phyloP scores from a whole-genome alignment of 2,797 vertebrate genomes.

The Acipenser ruthenus region DNA sequence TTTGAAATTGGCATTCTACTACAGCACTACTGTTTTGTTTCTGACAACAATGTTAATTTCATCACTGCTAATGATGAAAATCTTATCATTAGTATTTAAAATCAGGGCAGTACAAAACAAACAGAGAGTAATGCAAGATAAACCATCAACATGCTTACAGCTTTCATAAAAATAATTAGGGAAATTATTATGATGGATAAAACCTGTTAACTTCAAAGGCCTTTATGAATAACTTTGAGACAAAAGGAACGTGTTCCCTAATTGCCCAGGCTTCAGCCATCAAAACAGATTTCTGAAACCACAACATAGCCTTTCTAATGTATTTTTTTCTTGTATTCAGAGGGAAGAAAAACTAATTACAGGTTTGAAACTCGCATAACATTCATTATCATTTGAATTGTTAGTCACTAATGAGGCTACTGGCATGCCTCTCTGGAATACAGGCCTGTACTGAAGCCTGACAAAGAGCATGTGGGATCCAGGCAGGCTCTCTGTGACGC shows the following conservation, averaged over 20 bases:
- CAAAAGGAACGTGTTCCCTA: no score
- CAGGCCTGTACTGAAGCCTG: background rate
- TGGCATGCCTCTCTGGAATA: constrained; percentile 6
- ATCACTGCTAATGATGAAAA: no score
- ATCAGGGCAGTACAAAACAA: background rate
- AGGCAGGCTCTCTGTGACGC: background rate
- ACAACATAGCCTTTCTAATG: background rate
- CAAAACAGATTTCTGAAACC: no score
- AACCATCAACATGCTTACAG: background rate
- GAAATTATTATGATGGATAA: background rate
- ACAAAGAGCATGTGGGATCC: background rate
- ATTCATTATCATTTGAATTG: constrained; percentile 43
- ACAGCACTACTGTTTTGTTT: no score
- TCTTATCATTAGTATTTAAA: no score
- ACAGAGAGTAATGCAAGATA: background rate
- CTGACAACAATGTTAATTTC: no score
- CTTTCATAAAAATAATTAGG: constrained; percentile 1
- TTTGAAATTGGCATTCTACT: no score
- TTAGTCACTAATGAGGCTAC: constrained; percentile 8
- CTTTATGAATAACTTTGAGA: background rate
- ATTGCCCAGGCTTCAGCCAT: no score
- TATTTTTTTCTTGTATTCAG: background rate
- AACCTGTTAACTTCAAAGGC: background rate
- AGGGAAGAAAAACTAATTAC: constrained; percentile 6
- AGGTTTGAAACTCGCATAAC: constrained; percentile 2